Conservation (phyloP, 1,140 invertebrate genomes). For the Drosophila dunni region DNA sequence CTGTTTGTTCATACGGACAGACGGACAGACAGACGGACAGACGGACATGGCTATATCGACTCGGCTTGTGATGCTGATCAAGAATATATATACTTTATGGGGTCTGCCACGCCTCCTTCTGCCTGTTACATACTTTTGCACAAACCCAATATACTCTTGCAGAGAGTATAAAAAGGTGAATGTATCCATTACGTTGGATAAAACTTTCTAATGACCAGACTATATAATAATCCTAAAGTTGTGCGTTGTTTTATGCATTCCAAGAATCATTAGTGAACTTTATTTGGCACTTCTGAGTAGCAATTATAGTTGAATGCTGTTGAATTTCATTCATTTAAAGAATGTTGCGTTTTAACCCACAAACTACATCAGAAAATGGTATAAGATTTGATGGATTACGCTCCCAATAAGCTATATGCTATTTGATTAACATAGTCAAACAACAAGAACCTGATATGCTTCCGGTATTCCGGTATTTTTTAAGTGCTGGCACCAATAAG, state of each 20-base stretch:
- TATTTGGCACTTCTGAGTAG: not conserved
- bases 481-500: slow-evolving; percentile 36
- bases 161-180: not conserved
- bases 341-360: no score
- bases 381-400: not conserved
- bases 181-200: slow-evolving; percentile 1
- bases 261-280: not conserved
- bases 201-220: slow-evolving; percentile 15
- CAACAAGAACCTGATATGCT: slow-evolving; percentile 28
- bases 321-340: not conserved
- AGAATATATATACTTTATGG: no score
- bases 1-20: no score
- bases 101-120: no score
- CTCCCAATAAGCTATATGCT: not conserved
- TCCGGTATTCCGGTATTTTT: slow-evolving; percentile 12
- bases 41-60: no score
- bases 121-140: no score
- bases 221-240: not conserved
- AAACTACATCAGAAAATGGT: not conserved
- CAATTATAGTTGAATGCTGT: not conserved
- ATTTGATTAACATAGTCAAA: slow-evolving; percentile 28
- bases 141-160: no score
- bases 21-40: no score
- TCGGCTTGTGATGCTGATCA: no score
- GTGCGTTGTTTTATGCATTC: not conserved